Conservation (phyloP, 2,888 invertebrate genomes). For the Pelosia muscerda region DNA sequence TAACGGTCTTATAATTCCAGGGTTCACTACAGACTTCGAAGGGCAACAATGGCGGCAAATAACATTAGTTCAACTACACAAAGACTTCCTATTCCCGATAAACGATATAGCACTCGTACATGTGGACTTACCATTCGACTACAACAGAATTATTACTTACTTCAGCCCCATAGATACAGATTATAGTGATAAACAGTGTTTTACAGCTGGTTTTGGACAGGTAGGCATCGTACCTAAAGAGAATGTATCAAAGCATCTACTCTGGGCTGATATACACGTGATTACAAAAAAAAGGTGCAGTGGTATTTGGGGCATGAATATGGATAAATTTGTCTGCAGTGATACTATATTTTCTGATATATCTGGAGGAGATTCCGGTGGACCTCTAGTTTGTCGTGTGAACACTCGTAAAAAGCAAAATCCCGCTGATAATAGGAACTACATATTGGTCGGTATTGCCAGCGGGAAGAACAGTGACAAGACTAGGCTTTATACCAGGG, state of each 20-base stretch:
- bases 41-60: slow-evolving; percentile 10
- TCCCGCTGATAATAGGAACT: background rate
- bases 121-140: slow-evolving; percentile 1
- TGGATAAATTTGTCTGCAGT: slow-evolving; percentile 45
- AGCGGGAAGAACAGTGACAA: slow-evolving; percentile 10
- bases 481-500: slow-evolving; percentile 3
- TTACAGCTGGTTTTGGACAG: slow-evolving; percentile 8
- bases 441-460: slow-evolving; percentile 1
- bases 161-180: background rate
- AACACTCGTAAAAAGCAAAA: background rate
- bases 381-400: background rate
- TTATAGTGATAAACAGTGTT: background rate
- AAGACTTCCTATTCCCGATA: slow-evolving; percentile 1
- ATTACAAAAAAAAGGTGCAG: background rate
- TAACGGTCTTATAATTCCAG: background rate
- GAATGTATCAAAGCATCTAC: background rate
- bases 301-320: slow-evolving; percentile 41
- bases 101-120: slow-evolving; percentile 3
- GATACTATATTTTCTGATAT: slow-evolving; percentile 27
- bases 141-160: background rate
- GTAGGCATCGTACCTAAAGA: background rate
- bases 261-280: slow-evolving; percentile 2
- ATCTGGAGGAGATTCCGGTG: slow-evolving; percentile 6
- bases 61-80: background rate
- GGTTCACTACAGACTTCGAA: background rate